Percentiles rank a stretch among this genome's conserved stretches.
These are phyloP conservation scores for Zonotrichia leucophrys DNA, from an alignment of 2,113 vertebrate genomes.

Conservation along the genomic window DNA sequence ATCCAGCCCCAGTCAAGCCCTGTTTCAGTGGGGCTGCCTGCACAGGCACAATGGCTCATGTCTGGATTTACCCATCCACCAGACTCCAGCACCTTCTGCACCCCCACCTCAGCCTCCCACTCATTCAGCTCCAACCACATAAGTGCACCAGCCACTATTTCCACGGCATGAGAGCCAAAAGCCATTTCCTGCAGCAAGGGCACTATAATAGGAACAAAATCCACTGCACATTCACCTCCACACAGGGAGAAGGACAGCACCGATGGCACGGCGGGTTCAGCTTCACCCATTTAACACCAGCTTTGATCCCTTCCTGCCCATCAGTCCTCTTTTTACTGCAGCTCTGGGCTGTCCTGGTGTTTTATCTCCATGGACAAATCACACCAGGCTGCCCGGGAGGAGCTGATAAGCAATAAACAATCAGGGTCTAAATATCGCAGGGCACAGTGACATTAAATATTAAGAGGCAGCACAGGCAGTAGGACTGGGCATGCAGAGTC, in stretches of 20 bases:
- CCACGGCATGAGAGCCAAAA: not conserved
- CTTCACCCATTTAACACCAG: not conserved
- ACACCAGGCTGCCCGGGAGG: not conserved
- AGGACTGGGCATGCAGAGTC: not conserved
- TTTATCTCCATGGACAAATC: slow-evolving; percentile 13
- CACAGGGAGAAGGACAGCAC: not conserved
- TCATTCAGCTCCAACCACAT: not conserved
- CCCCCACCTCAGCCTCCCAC: not conserved
- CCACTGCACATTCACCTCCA: not conserved
- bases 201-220: not conserved
- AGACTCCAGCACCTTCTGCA: not conserved
- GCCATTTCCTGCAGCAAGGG: not conserved
- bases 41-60: not conserved
- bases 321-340: not conserved
- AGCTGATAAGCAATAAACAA: slow-evolving; percentile 11
- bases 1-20: not conserved
- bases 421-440: not conserved
- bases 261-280: not conserved
- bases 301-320: not conserved
- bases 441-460: not conserved
- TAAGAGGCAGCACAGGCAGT: not conserved
- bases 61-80: not conserved
- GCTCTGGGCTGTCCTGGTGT: not conserved
- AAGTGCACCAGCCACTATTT: not conserved
- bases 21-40: not conserved